Evolutionary conservation across 1,140 invertebrate genomes (phyloP).

Genomic region (Apocrypta bakeri): DNA sequence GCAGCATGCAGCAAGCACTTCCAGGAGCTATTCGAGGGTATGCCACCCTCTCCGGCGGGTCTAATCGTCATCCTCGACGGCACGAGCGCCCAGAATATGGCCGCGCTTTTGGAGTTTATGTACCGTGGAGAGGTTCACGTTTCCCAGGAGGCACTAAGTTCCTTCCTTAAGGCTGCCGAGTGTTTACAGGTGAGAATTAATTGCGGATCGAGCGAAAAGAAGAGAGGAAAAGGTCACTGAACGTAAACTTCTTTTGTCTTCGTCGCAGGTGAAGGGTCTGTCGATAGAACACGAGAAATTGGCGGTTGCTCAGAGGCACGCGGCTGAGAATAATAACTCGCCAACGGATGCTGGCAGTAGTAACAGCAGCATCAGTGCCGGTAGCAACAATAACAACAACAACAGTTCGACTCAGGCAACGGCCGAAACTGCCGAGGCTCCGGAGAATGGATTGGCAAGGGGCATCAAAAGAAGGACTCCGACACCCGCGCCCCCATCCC

Average conservation of each 20-base stretch:
- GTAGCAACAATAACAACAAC: constrained; percentile 38
- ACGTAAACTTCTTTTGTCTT: constrained; percentile 16
- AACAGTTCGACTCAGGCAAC: constrained; percentile 50
- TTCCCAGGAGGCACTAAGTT: constrained; percentile 90
- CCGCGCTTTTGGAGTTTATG: constrained; percentile 93
- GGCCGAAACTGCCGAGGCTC: constrained; percentile 32
- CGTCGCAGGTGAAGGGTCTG: constrained; percentile 82
- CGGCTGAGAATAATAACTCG: constrained; percentile 69
- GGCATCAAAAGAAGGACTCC: constrained; percentile 67
- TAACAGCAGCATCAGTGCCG: constrained; percentile 60
- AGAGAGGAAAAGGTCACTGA: constrained; percentile 26
- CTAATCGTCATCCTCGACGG: constrained; percentile 91
- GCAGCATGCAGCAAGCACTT: constrained; percentile 96
- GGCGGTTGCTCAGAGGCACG: constrained; percentile 80
- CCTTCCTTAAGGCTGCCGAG: constrained; percentile 92
- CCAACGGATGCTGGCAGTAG: constrained; percentile 56
- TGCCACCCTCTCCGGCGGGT: constrained; percentile 86
- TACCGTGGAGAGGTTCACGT: constrained; percentile 94
- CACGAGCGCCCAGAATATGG: constrained; percentile 90
- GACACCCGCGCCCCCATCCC: constrained; percentile 74
- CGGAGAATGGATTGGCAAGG: constrained; percentile 49
- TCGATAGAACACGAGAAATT: constrained; percentile 86
- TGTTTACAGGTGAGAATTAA: constrained; percentile 82
- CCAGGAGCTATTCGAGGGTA: constrained; percentile 92
- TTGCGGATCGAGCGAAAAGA: neutral